Conservation (phyloP, 2,888 invertebrate species). For the Ophion slaviceki region DNA sequence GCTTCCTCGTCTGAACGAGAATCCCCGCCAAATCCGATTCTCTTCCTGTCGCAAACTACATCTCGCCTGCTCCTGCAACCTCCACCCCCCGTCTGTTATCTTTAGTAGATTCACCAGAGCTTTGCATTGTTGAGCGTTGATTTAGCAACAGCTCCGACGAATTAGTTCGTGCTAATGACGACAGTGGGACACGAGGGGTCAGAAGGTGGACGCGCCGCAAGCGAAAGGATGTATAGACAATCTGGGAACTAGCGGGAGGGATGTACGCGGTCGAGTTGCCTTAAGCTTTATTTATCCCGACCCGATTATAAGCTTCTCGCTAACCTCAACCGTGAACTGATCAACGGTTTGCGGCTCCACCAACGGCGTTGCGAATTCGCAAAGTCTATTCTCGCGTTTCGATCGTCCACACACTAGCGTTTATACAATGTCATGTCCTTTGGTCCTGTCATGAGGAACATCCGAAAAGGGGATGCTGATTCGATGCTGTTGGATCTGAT, state of each 20-base stretch:
- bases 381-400: constrained; percentile 9
- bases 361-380: not conserved
- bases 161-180: constrained; percentile 66
- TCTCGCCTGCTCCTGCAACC: not conserved
- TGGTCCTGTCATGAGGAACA: not conserved
- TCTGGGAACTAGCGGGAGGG: not conserved
- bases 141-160: constrained; percentile 63
- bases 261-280: constrained; percentile 26
- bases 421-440: not conserved
- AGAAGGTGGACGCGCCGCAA: constrained; percentile 11
- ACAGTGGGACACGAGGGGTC: constrained; percentile 16
- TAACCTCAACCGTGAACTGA: constrained; percentile 8
- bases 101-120: constrained; percentile 45
- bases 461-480: not conserved
- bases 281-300: constrained; percentile 33
- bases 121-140: constrained; percentile 61
- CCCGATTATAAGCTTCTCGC: constrained; percentile 19
- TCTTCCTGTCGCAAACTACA: not conserved
- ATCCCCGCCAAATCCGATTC: constrained; percentile 18
- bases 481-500: not conserved
- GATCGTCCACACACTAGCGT: not conserved
- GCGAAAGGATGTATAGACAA: constrained; percentile 6
- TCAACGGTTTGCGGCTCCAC: not conserved
- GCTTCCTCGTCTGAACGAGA: constrained; percentile 13
- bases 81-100: constrained; percentile 4